These are phyloP conservation scores for Glyphotaelius pellucidus DNA, from an alignment of 2,888 invertebrate species.

Conservation along the genomic window DNA sequence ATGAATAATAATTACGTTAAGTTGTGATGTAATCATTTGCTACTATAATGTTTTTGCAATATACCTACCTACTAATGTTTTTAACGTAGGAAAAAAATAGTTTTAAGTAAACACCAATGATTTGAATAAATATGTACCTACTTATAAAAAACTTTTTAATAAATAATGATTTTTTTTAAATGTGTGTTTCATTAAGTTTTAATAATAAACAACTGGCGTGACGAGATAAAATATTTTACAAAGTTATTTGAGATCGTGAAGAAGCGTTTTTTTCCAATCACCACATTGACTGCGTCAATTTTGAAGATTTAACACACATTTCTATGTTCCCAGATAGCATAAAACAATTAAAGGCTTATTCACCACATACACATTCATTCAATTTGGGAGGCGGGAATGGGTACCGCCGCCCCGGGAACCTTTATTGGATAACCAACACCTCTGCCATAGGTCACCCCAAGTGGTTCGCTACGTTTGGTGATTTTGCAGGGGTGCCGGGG, in stretches of 20 bases:
- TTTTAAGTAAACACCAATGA: conserved; percentile 29
- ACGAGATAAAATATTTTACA: not conserved
- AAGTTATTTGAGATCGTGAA: not conserved
- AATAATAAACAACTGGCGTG: not conserved
- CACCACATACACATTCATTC: too few relatives aligned
- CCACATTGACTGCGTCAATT: not conserved
- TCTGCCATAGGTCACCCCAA: too few relatives aligned
- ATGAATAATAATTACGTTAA: conserved; percentile 5
- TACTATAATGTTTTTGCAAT: conserved; percentile 5
- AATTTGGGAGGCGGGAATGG: too few relatives aligned
- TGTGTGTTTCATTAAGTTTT: not conserved
- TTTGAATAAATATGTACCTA: not conserved
- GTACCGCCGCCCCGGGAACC: too few relatives aligned
- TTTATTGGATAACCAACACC: too few relatives aligned
- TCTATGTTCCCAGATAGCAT: not conserved
- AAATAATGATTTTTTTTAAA: not conserved
- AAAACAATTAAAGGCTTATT: too few relatives aligned
- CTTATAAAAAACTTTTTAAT: not conserved
- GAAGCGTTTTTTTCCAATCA: not conserved
- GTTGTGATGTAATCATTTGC: not conserved
- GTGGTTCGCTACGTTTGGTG: too few relatives aligned
- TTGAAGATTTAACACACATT: not conserved
- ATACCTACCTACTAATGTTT: not conserved
- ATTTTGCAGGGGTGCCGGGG: too few relatives aligned
- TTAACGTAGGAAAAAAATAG: not conserved